Conservation (phyloP, 2,888 invertebrate genomes). For the Hylaea fasciaria region DNA sequence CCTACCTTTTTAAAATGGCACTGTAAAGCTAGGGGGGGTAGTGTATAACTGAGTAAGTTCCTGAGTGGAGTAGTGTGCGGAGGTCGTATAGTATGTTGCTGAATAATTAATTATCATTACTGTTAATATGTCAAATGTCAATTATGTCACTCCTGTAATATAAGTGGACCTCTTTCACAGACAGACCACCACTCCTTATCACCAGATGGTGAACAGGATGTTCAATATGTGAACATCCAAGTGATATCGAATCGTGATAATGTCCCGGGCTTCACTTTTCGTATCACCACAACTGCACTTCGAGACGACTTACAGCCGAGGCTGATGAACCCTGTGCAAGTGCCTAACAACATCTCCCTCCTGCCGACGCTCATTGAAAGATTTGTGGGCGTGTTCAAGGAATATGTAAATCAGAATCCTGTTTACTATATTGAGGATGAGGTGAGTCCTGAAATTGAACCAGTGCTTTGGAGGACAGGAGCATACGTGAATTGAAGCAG, state of each 20-base stretch:
- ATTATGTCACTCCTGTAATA: no score
- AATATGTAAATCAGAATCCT: constrained; percentile 89
- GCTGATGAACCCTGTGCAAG: constrained; percentile 59
- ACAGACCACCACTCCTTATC: constrained; percentile 90
- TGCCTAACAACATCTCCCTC: constrained; percentile 70
- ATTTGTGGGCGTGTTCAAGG: constrained; percentile 93
- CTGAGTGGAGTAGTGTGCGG: no score
- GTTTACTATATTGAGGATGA: constrained; percentile 83
- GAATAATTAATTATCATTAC: no score
- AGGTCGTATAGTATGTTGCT: no score
- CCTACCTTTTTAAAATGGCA: no score
- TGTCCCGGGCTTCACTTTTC: constrained; percentile 86
- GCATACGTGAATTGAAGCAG: no score
- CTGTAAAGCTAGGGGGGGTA: no score
- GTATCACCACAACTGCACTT: constrained; percentile 91
- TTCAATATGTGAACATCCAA: constrained; percentile 92
- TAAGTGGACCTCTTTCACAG: constrained; percentile 53
- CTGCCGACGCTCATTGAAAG: constrained; percentile 92
- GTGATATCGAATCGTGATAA: constrained; percentile 87
- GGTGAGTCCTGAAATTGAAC: constrained; percentile 60
- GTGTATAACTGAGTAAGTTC: no score
- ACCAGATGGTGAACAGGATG: constrained; percentile 87
- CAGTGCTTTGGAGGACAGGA: no score
- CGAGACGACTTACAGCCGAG: constrained; percentile 86
- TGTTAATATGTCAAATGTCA: no score